Percentiles rank a stretch among this genome's conserved stretches.
Conservation (phyloP, 2,797 vertebrate species). For the Gila robusta region DNA sequence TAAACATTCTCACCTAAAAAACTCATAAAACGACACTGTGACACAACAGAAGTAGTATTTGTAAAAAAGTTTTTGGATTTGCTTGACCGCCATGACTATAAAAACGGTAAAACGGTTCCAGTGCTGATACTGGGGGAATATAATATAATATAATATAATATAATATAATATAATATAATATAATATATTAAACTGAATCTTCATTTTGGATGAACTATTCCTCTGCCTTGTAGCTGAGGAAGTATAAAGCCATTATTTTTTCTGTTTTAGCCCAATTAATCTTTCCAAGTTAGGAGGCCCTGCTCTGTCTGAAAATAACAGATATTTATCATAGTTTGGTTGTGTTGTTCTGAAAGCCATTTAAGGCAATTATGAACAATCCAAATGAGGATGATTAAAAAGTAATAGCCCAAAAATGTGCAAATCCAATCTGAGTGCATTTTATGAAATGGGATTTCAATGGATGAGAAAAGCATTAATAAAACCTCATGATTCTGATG, state of each 20-base stretch:
- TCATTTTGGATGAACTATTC: not conserved
- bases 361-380: slow-evolving; percentile 41
- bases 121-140: not conserved
- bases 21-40: no score
- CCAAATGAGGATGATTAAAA: slow-evolving; percentile 51
- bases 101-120: no score
- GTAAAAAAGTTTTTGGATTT: no score
- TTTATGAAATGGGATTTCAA: slow-evolving; percentile 38
- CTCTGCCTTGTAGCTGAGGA: not conserved
- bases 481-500: slow-evolving; percentile 16
- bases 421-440: slow-evolving; percentile 27
- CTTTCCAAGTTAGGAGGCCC: not conserved
- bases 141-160: not conserved
- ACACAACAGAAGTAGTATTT: no score
- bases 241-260: not conserved
- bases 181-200: not conserved
- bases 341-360: slow-evolving; percentile 34
- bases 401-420: slow-evolving; percentile 46
- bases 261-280: slow-evolving; percentile 16
- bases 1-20: no score
- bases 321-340: slow-evolving; percentile 26
- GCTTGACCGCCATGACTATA: no score
- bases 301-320: not conserved
- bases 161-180: not conserved
- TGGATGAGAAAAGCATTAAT: slow-evolving; percentile 30